Percentiles rank a stretch among this genome's conserved stretches.
Conservation (phyloP, 2,888 invertebrate genomes). For the Mimas tiliae region DNA sequence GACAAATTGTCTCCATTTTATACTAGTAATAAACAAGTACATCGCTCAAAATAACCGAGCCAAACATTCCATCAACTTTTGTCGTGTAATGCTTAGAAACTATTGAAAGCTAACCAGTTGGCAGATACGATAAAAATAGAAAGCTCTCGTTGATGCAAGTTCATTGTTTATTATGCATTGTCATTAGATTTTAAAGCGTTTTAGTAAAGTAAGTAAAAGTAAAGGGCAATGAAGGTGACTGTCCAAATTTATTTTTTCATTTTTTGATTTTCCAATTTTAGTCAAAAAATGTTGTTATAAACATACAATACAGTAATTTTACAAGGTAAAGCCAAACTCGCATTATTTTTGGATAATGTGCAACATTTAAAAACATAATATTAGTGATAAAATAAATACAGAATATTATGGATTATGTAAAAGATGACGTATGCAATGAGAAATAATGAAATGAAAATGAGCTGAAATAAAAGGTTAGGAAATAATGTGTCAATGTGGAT, state of each 20-base stretch:
- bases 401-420: too few species aligned
- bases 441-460: too few species aligned
- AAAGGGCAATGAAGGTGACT: background rate
- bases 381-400: too few species aligned
- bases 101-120: conserved; percentile 32
- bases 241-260: too few species aligned
- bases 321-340: too few species aligned
- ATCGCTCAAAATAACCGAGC: background rate
- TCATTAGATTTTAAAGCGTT: background rate
- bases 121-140: conserved; percentile 28
- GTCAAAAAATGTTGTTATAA: background rate
- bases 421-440: too few species aligned
- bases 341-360: too few species aligned
- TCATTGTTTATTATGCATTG: background rate
- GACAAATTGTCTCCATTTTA: conserved; percentile 7
- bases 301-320: too few species aligned
- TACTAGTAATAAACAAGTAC: conserved; percentile 2
- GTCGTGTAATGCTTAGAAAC: conserved; percentile 16
- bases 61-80: conserved; percentile 5
- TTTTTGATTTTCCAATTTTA: background rate
- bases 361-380: too few species aligned
- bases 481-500: too few species aligned
- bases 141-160: conserved; percentile 27
- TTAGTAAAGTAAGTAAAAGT: background rate
- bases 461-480: too few species aligned